These are phyloP conservation scores for Callitettix versicolor DNA, from an alignment of 1,140 invertebrate genomes.

Conservation along the genomic window DNA sequence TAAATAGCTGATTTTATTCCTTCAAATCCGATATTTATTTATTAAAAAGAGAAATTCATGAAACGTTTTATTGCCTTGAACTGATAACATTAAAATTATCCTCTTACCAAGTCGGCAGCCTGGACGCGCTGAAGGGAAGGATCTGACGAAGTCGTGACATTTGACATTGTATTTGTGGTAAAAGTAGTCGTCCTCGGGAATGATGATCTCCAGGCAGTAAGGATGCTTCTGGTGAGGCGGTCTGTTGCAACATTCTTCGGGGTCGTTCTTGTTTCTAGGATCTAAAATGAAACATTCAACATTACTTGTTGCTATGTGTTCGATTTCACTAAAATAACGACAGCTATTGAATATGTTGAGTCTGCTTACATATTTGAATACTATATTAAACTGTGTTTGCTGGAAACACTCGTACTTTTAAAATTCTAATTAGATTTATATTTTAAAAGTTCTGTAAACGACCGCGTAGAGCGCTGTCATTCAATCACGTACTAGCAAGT, in stretches of 20 bases:
- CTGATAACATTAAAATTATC: no score
- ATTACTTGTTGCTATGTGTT: background rate
- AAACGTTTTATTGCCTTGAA: no score
- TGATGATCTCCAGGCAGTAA: slow-evolving; percentile 83
- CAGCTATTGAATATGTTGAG: background rate
- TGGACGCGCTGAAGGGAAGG: slow-evolving; percentile 72
- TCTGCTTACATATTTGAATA: no score
- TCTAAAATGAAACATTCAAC: slow-evolving; percentile 39
- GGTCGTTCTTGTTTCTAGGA: slow-evolving; percentile 72
- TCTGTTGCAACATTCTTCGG: slow-evolving; percentile 75
- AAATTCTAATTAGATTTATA: no score
- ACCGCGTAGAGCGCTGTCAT: no score
- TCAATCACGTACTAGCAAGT: no score
- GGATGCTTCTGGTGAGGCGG: slow-evolving; percentile 72
- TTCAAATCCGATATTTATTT: no score
- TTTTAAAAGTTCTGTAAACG: no score
- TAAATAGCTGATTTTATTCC: no score
- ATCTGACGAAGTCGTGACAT: slow-evolving; percentile 80
- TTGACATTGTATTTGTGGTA: slow-evolving; percentile 75
- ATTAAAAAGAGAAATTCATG: no score
- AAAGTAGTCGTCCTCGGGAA: slow-evolving; percentile 87
- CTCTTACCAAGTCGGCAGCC: slow-evolving; percentile 67
- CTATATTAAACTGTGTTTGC: no score
- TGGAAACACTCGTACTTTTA: no score
- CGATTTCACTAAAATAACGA: background rate